Percentiles rank a stretch among this genome's conserved stretches.
Conservation (phyloP, 2,797 vertebrate species). For the Gallinago solitaria region DNA sequence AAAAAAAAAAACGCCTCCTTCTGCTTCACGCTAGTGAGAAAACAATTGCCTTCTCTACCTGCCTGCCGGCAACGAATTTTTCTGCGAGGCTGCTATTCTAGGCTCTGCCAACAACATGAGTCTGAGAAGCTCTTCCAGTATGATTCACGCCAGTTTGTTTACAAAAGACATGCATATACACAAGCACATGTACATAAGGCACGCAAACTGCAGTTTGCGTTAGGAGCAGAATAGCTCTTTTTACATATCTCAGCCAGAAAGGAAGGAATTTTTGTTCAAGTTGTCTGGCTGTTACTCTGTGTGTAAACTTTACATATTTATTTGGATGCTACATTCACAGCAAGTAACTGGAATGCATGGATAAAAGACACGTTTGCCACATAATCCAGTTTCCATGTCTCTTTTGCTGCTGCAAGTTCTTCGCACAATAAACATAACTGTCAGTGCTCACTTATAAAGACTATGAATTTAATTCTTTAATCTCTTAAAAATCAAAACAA, state of each 20-base stretch:
- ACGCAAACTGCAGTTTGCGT: neutral
- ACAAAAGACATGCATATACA: neutral
- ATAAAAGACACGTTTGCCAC: neutral
- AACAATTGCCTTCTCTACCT: neutral
- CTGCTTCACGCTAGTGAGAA: neutral
- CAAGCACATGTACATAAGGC: neutral
- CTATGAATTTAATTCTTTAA: neutral
- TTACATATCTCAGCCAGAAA: neutral
- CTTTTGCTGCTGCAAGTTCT: neutral
- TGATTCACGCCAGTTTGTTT: constrained; percentile 30
- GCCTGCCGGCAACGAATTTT: neutral
- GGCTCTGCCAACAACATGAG: neutral
- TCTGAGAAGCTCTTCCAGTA: neutral
- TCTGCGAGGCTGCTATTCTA: neutral
- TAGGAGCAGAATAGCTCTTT: neutral
- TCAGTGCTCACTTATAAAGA: neutral
- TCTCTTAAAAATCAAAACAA: neutral
- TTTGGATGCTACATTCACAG: neutral
- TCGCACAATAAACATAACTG: neutral
- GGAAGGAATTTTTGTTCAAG: neutral
- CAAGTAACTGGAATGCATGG: neutral
- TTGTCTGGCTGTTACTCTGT: neutral
- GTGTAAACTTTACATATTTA: neutral
- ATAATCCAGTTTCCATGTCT: neutral
- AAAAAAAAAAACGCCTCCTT: neutral